phyloP scores from a whole-genome alignment of 2,797 vertebrate genomes.

The Galagoides demidoff region DNA sequence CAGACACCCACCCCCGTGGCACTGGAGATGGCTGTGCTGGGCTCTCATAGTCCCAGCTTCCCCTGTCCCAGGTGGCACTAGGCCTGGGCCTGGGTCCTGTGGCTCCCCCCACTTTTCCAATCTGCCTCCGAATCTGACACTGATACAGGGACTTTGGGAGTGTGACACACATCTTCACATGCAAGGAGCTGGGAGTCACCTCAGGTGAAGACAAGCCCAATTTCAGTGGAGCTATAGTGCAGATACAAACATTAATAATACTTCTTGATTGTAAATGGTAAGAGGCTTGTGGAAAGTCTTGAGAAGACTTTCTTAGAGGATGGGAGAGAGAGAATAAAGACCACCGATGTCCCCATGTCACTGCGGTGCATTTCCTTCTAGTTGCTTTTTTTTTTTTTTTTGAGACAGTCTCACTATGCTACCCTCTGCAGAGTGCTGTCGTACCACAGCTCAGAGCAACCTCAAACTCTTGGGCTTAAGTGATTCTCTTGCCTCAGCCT shows the following conservation, averaged over 20 bases:
- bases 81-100: neutral
- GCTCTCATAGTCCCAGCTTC: neutral
- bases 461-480: too few species aligned
- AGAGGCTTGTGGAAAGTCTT: neutral
- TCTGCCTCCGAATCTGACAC: neutral
- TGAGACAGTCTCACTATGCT: too few species aligned
- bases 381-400: too few species aligned
- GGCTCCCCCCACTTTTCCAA: neutral
- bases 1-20: too few species aligned
- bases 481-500: too few species aligned
- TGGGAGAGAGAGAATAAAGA: neutral
- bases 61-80: too few species aligned
- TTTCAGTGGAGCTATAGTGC: neutral
- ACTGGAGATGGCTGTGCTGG: neutral
- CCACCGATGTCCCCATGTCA: rapidly evolving
- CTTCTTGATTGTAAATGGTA: neutral
- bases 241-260: neutral
- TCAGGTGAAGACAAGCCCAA: neutral
- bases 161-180: neutral
- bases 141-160: neutral
- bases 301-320: neutral
- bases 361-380: neutral
- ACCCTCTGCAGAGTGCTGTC: too few species aligned
- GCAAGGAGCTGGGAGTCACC: too few species aligned
- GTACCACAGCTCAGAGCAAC: too few species aligned